Conservation (phyloP, 2,797 vertebrate species). For the Cheirogaleus major region DNA sequence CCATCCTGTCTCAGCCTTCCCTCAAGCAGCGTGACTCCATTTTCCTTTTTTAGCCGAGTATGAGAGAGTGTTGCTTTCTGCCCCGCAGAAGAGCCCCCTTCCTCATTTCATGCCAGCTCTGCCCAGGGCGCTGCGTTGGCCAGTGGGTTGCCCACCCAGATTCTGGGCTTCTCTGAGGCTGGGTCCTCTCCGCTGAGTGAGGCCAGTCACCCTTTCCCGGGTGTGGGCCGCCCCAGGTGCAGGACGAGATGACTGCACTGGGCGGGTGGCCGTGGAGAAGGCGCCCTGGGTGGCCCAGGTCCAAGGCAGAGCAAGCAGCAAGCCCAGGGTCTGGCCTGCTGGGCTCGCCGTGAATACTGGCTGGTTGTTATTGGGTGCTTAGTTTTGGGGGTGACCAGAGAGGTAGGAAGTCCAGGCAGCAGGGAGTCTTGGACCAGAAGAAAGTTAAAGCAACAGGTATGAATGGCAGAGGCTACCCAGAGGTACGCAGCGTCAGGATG, state of each 20-base stretch:
- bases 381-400: neutral
- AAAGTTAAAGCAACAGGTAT: neutral
- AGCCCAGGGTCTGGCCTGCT: neutral
- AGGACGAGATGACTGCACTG: neutral
- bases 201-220: neutral
- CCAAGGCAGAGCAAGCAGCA: neutral
- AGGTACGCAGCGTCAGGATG: neutral
- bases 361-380: neutral
- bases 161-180: neutral
- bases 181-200: neutral
- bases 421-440: neutral
- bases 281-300: too few species aligned
- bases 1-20: neutral
- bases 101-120: neutral
- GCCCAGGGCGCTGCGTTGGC: neutral
- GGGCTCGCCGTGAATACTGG: rapidly evolving
- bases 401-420: neutral
- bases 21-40: neutral
- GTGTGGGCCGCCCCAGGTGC: neutral
- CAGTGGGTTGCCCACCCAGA: neutral
- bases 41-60: neutral
- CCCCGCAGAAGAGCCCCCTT: neutral
- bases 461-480: neutral
- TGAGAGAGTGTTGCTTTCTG: neutral
- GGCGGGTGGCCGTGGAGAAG: neutral